These are phyloP conservation scores for Crambe crambe DNA, from an alignment of 37 sponge, comb jelly and placozoan species.

Conservation along the genomic window DNA sequence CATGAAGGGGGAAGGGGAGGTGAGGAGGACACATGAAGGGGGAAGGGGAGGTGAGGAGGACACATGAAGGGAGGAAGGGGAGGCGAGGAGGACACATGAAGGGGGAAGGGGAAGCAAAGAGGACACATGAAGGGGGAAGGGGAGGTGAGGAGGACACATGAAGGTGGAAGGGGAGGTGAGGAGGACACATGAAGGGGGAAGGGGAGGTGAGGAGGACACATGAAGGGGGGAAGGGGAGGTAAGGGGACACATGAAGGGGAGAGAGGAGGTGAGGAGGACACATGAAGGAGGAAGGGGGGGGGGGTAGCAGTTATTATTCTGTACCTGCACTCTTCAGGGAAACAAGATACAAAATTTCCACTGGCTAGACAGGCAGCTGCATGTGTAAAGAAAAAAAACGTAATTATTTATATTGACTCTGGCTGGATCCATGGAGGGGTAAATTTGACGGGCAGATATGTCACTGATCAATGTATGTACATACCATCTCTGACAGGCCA, in stretches of 20 bases:
- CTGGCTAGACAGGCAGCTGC: slow-evolving; percentile 94
- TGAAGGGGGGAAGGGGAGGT: background rate
- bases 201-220: background rate
- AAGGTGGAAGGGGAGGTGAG: background rate
- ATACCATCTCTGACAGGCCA: slow-evolving; percentile 98
- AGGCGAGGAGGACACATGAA: no score
- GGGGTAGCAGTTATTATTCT: background rate
- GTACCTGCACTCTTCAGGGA: slow-evolving; percentile 71
- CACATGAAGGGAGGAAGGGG: background rate
- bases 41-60: no score
- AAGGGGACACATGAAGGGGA: background rate
- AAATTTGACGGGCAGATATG: background rate
- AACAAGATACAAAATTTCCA: slow-evolving; percentile 94
- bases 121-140: background rate
- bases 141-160: background rate
- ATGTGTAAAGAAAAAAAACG: background rate
- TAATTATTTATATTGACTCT: no score
- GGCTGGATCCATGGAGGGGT: no score
- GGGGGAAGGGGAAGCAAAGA: background rate
- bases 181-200: no score
- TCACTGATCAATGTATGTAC: slow-evolving; percentile 7
- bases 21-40: no score
- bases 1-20: background rate
- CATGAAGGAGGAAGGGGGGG: background rate
- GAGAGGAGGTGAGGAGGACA: no score